Evolutionary conservation across 2,113 vertebrate species (phyloP).

Genomic region (Mastomys natalensis): DNA sequence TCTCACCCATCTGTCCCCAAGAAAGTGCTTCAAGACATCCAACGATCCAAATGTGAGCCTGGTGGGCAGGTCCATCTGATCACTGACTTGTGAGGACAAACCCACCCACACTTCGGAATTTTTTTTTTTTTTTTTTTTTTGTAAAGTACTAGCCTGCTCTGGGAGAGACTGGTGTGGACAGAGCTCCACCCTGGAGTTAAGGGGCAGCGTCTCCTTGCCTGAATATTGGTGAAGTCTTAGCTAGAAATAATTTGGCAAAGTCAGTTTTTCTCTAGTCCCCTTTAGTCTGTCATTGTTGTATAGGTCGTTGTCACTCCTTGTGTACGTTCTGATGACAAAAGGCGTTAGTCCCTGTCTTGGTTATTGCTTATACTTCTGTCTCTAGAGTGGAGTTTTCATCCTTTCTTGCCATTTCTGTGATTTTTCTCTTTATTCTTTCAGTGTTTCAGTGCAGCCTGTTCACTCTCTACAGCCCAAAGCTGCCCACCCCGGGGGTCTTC

Average conservation of each 20-base stretch:
- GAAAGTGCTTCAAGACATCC: constrained; percentile 88
- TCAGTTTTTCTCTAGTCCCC: neutral
- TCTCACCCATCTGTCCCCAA: constrained; percentile 89
- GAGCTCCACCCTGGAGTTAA: neutral
- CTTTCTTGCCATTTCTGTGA: neutral
- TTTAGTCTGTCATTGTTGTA: neutral
- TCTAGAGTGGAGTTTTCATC: neutral
- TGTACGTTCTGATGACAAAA: neutral
- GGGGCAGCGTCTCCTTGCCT: too few relatives aligned
- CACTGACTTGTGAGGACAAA: neutral
- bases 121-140: neutral
- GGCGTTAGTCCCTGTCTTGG: neutral
- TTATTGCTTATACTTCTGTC: neutral
- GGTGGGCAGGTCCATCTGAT: neutral
- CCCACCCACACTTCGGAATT: neutral
- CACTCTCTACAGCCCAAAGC: neutral
- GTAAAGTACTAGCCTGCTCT: neutral
- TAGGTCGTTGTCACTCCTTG: too few relatives aligned
- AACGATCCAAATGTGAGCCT: constrained; percentile 64
- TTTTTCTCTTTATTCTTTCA: neutral
- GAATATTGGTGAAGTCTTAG: neutral
- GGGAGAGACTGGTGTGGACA: too few relatives aligned
- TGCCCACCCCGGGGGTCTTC: neutral
- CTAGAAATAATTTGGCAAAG: neutral
- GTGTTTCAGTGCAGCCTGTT: neutral